A percentile compares a stretch with the other conserved stretches of the same genome.
Conservation (phyloP, 2,888 invertebrate species). For the Entomobrya multifasciata region DNA sequence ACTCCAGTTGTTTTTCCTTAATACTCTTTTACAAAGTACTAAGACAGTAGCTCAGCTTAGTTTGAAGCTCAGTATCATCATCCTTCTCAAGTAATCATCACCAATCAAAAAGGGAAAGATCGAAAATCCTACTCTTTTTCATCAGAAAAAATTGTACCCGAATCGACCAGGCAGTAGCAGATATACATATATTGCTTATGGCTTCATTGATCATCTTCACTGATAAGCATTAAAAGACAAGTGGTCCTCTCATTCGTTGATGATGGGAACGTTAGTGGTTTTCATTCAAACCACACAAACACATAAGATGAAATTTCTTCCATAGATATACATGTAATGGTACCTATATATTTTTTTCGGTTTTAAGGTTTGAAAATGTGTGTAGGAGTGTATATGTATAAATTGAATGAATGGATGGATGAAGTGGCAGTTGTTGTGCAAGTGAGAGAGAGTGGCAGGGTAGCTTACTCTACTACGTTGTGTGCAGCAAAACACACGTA, state of each 20-base stretch:
- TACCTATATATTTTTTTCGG: constrained; percentile 1
- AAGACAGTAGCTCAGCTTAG: constrained; percentile 22
- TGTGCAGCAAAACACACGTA: constrained; percentile 7
- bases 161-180: background rate
- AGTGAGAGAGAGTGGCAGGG: no score
- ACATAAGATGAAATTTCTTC: constrained; percentile 5
- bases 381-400: constrained; percentile 13
- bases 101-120: constrained; percentile 30
- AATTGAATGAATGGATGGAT: constrained; percentile 9
- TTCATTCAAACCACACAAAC: constrained; percentile 47
- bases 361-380: constrained; percentile 10
- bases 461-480: no score
- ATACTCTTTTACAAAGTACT: constrained; percentile 13
- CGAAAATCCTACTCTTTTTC: background rate
- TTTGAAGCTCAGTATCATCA: constrained; percentile 26
- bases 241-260: constrained; percentile 45
- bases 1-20: constrained; percentile 42
- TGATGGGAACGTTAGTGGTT: constrained; percentile 45
- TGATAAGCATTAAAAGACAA: constrained; percentile 54
- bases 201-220: constrained; percentile 29
- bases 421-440: constrained; percentile 34
- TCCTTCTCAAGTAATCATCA: constrained; percentile 44
- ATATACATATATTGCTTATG: constrained; percentile 15
- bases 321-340: background rate
- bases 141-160: background rate